Evolutionary conservation across 1,140 invertebrate genomes (phyloP), one percentile per base, ranked within the genome.

Genomic region (Lucilia cuprina): DNA sequence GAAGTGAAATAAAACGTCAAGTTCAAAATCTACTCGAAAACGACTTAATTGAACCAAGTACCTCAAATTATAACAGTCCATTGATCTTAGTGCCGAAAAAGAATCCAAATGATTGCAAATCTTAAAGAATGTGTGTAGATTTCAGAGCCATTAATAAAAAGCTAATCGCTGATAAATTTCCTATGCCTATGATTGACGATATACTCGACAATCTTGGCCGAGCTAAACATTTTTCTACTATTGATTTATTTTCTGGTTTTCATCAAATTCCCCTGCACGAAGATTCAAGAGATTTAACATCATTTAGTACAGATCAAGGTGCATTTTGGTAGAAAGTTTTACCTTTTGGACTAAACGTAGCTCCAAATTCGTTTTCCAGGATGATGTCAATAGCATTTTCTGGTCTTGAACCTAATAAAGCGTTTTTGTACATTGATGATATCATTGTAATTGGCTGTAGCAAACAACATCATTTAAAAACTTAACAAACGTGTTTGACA

Each of bases 141-240:
- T 88, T 84, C 84, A 30, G 86, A 65, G 19, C 77, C 47, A 80
- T 90, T 77, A 90, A 90, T 84, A 84, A 86, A 83, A 70, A 77
- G 50, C 86, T 87, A 12, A 84, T 86, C 50, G 84, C 84, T 17
- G 86, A 88, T 83, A 85, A 86, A 25, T 93, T 89, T 87, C 93
- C 92, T 3, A 85, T 93, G 25, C 92, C 93, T 9, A 85, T 89
- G 12, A 34, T 80, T 14, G 30, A 80, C 21, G 34, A 41, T 47
- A 25, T 25, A 78, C 17, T 82, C 17, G 78, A 49, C 14, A 17
- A 49, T 12, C 14, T 92, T 93, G 65, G 85, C 0, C 87, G 86
- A 7, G 83, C 85, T 9, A 87, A 87, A 77, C 90, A 87, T 75
- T 92, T 93, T 83, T 86, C n/a, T n/a, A n/a, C 87, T 3, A 86